phyloP scores from a whole-genome alignment of 2,797 vertebrate species.

The Pseudocheirus occidentalis region DNA sequence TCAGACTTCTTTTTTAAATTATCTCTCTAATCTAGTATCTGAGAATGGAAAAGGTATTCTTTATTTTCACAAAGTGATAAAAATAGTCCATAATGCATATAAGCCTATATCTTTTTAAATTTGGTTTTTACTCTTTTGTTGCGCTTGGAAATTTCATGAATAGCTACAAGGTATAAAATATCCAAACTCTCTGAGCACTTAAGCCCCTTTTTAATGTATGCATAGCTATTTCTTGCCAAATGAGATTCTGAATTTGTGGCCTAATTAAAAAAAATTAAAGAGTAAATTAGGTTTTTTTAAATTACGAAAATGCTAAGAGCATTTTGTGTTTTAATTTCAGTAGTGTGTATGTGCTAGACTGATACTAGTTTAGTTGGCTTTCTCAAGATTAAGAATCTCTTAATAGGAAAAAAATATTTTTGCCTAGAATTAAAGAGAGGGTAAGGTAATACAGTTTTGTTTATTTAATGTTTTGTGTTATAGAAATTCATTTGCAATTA shows the following conservation, averaged over 20 bases:
- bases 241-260: conserved; percentile 47
- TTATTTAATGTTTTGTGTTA: conserved; percentile 31
- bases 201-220: conserved; percentile 49
- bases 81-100: background rate
- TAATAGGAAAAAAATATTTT: conserved; percentile 9
- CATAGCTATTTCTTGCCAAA: conserved; percentile 54
- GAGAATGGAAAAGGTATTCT: background rate
- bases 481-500: conserved; percentile 32
- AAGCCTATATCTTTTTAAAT: conserved; percentile 3
- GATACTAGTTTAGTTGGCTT: conserved; percentile 33
- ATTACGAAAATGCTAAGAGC: conserved; percentile 48
- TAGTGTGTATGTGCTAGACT: conserved; percentile 21
- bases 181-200: conserved; percentile 24
- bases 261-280: conserved; percentile 57
- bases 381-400: conserved; percentile 25
- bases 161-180: conserved; percentile 30
- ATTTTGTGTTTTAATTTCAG: conserved; percentile 37
- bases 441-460: conserved; percentile 31
- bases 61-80: conserved; percentile 16
- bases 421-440: conserved; percentile 9
- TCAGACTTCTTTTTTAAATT: background rate
- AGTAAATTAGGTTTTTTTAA: conserved; percentile 59
- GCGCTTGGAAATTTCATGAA: conserved; percentile 23
- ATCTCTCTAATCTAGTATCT: conserved; percentile 10
- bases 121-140: background rate